Conservation (phyloP, 2,888 invertebrate genomes). For the Meganola albula region DNA sequence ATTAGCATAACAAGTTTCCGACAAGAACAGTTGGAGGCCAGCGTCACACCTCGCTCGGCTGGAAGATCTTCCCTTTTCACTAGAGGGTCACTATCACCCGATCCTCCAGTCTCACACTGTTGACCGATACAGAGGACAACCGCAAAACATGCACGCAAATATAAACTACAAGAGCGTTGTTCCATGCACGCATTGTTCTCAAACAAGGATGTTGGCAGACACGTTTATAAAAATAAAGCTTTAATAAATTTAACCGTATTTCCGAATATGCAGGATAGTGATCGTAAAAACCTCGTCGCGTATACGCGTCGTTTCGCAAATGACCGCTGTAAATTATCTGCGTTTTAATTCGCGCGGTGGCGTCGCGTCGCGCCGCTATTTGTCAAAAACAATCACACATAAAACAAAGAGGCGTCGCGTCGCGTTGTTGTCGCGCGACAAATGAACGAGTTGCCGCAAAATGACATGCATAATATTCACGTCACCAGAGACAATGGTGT, state of each 20-base stretch:
- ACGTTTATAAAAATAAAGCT: not conserved
- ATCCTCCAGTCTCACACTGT: too few relatives aligned
- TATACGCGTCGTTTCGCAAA: conserved; percentile 33
- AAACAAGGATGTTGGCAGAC: too few relatives aligned
- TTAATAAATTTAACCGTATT: not conserved
- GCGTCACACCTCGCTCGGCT: too few relatives aligned
- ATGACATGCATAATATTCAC: conserved; percentile 25
- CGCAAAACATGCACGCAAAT: too few relatives aligned
- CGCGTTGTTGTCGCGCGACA: conserved; percentile 38
- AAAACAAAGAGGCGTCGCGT: conserved; percentile 55
- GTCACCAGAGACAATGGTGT: conserved; percentile 22
- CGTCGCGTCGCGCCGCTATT: conserved; percentile 39
- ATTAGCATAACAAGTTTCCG: too few relatives aligned
- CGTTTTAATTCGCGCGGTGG: conserved; percentile 43
- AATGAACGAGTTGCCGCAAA: conserved; percentile 23
- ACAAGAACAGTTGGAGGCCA: too few relatives aligned
- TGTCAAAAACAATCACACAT: conserved; percentile 61
- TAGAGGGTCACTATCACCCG: too few relatives aligned
- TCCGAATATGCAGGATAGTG: not conserved
- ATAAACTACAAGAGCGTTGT: too few relatives aligned
- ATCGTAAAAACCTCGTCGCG: conserved; percentile 12
- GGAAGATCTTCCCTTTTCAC: too few relatives aligned
- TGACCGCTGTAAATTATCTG: conserved; percentile 48
- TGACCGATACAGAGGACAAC: too few relatives aligned
- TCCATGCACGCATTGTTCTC: too few relatives aligned